These are phyloP conservation scores for Psylliodes chrysocephalus DNA, from an alignment of 2,888 invertebrate genomes.

Conservation along the genomic window DNA sequence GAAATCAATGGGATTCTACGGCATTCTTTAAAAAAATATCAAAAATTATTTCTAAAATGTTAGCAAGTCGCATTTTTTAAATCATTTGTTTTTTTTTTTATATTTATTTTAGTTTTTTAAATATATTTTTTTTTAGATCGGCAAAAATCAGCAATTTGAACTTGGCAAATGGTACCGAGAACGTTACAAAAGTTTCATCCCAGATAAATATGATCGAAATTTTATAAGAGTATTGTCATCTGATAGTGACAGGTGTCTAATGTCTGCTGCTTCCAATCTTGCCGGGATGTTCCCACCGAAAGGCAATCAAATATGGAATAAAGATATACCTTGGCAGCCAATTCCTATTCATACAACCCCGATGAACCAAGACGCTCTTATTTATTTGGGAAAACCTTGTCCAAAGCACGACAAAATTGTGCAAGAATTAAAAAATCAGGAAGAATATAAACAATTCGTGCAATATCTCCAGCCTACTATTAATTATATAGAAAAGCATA, in stretches of 20 bases:
- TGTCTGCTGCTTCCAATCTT: conserved; percentile 83
- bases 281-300: conserved; percentile 78
- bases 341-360: conserved; percentile 77
- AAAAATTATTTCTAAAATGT: no score
- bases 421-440: conserved; percentile 15
- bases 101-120: no score
- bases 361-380: conserved; percentile 67
- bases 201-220: conserved; percentile 64
- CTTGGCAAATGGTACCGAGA: conserved; percentile 78
- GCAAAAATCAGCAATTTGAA: conserved; percentile 77
- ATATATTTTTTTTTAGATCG: conserved; percentile 57
- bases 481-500: conserved; percentile 70
- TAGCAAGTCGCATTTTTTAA: no score
- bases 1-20: no score
- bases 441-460: neutral
- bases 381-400: conserved; percentile 42
- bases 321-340: conserved; percentile 74
- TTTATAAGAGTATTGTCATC: conserved; percentile 75
- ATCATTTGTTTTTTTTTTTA: no score
- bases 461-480: conserved; percentile 69
- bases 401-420: conserved; percentile 34
- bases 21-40: no score
- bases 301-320: conserved; percentile 70
- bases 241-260: conserved; percentile 85
- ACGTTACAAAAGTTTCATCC: conserved; percentile 72